These are phyloP conservation scores for Chloroceryle inda DNA, from an alignment of 2,797 vertebrate species.

Conservation along the genomic window DNA sequence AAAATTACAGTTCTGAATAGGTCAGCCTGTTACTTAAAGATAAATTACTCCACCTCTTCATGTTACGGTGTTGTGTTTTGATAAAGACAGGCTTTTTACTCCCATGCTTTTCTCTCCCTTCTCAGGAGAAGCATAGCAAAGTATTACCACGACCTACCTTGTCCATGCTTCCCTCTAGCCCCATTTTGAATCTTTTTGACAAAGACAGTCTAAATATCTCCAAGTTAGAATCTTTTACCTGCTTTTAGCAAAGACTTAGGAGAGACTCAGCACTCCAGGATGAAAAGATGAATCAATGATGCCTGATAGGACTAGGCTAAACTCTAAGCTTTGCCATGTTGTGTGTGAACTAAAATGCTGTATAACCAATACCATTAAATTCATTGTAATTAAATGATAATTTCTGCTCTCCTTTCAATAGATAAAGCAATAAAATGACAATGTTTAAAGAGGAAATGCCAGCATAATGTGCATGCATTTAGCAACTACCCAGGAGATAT, in stretches of 20 bases:
- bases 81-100: conserved; percentile 68
- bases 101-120: conserved; percentile 14
- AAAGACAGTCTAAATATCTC: background rate
- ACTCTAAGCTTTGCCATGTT: conserved; percentile 8
- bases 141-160: background rate
- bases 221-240: background rate
- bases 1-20: conserved; percentile 82
- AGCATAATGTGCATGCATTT: conserved; percentile 45
- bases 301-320: background rate
- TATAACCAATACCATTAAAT: conserved; percentile 32
- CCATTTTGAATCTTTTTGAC: conserved; percentile 19
- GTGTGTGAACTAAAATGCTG: conserved; percentile 14
- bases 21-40: conserved; percentile 81
- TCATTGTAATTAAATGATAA: conserved; percentile 72
- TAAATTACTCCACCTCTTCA: conserved; percentile 77
- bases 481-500: conserved; percentile 63
- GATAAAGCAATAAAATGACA: conserved; percentile 63
- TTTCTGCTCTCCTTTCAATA: conserved; percentile 54
- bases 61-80: conserved; percentile 75
- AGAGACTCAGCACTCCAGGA: background rate
- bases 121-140: conserved; percentile 4
- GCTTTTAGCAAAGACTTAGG: background rate
- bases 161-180: background rate
- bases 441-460: conserved; percentile 63
- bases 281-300: conserved; percentile 19